Conservation (phyloP, 2,113 vertebrate genomes). For the Colistium nudipinnis region DNA sequence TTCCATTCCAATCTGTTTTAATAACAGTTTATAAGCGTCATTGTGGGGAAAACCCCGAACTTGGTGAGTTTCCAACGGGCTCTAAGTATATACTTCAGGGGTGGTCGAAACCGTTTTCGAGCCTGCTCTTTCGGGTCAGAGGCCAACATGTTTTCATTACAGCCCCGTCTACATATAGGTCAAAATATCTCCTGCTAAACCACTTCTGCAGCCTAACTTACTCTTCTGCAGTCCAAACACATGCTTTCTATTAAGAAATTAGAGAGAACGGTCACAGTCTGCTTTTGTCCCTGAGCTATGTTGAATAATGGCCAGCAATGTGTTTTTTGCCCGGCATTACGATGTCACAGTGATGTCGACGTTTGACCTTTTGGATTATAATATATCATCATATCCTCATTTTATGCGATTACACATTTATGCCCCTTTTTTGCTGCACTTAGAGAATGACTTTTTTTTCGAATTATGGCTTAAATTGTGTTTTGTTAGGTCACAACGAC, state of each 20-base stretch:
- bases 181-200: background rate
- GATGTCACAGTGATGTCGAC: background rate
- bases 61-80: background rate
- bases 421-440: too few species aligned
- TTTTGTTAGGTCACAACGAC: too few species aligned
- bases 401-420: too few species aligned
- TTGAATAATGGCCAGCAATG: background rate
- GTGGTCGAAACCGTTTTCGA: background rate
- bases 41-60: background rate
- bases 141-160: background rate
- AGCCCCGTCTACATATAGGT: background rate
- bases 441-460: too few species aligned
- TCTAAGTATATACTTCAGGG: background rate
- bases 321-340: too few species aligned
- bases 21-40: background rate
- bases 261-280: background rate
- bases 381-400: too few species aligned
- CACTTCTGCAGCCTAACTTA: background rate
- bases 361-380: too few species aligned
- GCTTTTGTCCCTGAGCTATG: background rate
- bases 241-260: background rate
- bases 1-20: conserved; percentile 6
- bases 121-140: background rate
- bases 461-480: too few species aligned
- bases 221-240: background rate